These are phyloP conservation scores for Dryoscopus gambensis DNA, from an alignment of 2,113 vertebrate species.

Conservation along the genomic window DNA sequence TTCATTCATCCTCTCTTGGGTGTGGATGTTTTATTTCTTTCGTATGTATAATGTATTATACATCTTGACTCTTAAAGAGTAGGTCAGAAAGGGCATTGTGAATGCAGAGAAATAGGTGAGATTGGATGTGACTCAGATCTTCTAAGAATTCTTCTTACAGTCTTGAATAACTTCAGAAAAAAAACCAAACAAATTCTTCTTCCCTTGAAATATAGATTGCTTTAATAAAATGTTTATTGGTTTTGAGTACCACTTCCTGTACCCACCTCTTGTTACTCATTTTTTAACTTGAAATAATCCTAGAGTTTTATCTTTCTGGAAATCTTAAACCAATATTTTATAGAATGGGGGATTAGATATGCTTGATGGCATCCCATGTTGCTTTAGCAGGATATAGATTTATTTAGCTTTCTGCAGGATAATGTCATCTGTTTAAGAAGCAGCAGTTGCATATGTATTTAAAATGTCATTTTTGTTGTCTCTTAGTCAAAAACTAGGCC, in stretches of 20 bases:
- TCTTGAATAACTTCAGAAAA: not conserved
- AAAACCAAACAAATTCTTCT: not conserved
- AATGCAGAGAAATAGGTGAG: not conserved
- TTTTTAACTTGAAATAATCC: not conserved
- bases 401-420: not conserved
- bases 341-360: not conserved
- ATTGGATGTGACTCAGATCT: not conserved
- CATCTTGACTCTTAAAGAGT: not conserved
- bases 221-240: not conserved
- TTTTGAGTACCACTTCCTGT: not conserved
- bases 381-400: not conserved
- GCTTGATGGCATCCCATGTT: not conserved
- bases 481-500: constrained; percentile 22
- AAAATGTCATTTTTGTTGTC: not conserved
- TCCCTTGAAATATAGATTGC: not conserved
- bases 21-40: not conserved
- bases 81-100: not conserved
- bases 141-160: not conserved
- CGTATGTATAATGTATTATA: not conserved
- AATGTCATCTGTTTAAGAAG: not conserved
- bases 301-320: not conserved
- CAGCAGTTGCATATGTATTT: not conserved
- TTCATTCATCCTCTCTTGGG: not conserved
- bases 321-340: not conserved
- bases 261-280: fast-evolving